Conservation (phyloP, 2,113 vertebrate genomes). For the Megaleporinus macrocephalus region DNA sequence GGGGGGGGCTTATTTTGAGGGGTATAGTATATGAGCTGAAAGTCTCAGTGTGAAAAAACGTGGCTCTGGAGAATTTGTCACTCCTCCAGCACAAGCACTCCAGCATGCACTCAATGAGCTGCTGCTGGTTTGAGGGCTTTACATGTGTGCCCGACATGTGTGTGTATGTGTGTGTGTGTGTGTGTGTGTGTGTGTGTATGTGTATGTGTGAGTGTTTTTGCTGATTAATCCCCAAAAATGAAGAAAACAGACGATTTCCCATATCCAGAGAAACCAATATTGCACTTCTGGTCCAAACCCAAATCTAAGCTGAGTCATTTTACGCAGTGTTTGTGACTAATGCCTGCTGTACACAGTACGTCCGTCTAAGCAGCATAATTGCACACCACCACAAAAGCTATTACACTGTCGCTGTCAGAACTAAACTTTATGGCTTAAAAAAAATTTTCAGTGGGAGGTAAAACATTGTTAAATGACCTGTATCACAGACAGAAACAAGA, state of each 20-base stretch:
- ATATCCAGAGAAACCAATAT: neutral
- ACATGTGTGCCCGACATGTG: neutral
- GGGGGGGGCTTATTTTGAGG: slow-evolving; percentile 3
- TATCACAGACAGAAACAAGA: too few species aligned
- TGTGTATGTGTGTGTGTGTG: neutral
- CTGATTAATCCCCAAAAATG: neutral
- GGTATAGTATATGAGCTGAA: slow-evolving; percentile 47
- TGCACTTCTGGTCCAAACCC: neutral
- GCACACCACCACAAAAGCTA: too few species aligned
- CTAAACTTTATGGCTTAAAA: too few species aligned
- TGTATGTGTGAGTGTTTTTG: neutral
- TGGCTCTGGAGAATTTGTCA: slow-evolving; percentile 70
- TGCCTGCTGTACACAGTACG: slow-evolving; percentile 56
- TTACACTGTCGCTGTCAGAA: too few species aligned
- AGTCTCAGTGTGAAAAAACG: slow-evolving; percentile 61
- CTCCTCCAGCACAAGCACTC: slow-evolving; percentile 65
- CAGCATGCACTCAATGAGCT: slow-evolving; percentile 52
- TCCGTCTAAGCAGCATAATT: neutral
- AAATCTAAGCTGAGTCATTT: slow-evolving; percentile 33
- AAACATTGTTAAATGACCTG: too few species aligned
- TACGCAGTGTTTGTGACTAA: slow-evolving; percentile 74
- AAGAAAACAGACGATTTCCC: neutral
- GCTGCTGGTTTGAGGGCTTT: slow-evolving; percentile 1
- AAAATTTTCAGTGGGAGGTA: too few species aligned
- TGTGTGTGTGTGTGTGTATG: neutral